Percentiles rank a stretch among this genome's conserved stretches.
phyloP scores from a whole-genome alignment of 2,888 invertebrate genomes.

The Plutella xylostella region DNA sequence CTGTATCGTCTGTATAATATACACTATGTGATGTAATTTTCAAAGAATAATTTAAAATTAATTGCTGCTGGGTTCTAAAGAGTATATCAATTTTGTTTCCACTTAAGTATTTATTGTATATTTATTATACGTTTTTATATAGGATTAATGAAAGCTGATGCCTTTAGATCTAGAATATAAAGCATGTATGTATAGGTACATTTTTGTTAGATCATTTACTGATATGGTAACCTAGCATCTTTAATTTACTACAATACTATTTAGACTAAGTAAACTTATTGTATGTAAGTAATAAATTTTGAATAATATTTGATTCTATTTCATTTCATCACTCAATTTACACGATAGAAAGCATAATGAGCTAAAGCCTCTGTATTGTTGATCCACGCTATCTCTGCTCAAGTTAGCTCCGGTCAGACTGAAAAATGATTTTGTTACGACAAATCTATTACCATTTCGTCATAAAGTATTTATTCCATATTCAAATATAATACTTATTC shows the following conservation, averaged over 20 bases:
- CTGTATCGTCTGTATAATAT: constrained; percentile 53
- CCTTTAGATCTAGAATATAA: constrained; percentile 37
- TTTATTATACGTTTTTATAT: constrained; percentile 46
- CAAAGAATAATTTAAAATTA: constrained; percentile 48
- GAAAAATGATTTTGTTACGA: not conserved
- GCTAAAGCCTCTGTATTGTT: too few species aligned
- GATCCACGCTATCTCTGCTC: too few species aligned
- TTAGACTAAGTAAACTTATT: constrained; percentile 59
- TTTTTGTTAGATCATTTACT: constrained; percentile 44
- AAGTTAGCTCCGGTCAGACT: not conserved
- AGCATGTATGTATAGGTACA: constrained; percentile 46
- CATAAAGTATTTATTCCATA: too few species aligned
- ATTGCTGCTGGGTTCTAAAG: constrained; percentile 32
- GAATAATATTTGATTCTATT: constrained; percentile 31
- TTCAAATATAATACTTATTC: too few species aligned
- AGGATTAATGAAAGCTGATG: not conserved
- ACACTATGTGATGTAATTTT: constrained; percentile 53
- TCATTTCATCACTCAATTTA: not conserved
- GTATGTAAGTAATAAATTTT: constrained; percentile 66
- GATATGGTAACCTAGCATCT: constrained; percentile 47
- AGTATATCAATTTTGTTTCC: constrained; percentile 43
- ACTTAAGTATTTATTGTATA: constrained; percentile 59
- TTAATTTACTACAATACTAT: constrained; percentile 47
- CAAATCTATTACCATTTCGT: not conserved
- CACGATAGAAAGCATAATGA: not conserved